phyloP scores from a whole-genome alignment of 1,140 invertebrate species.

The Zaprionus tsacasi region DNA sequence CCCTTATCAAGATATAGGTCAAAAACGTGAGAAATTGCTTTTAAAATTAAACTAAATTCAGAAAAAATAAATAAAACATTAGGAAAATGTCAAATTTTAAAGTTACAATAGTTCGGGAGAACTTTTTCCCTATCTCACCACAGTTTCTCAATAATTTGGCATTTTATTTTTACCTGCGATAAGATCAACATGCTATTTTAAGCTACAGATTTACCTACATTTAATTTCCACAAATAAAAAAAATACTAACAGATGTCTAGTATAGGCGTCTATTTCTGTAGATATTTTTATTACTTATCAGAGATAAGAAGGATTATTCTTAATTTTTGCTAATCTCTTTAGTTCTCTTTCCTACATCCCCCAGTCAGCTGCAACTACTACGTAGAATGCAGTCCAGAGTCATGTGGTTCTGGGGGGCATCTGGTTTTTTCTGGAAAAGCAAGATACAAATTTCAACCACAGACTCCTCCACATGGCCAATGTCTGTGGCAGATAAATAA shows the following conservation, averaged over 20 bases:
- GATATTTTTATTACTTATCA: neutral
- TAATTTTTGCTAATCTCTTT: neutral
- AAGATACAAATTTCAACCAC: neutral
- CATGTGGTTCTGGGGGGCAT: neutral
- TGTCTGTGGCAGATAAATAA: slow-evolving; percentile 47
- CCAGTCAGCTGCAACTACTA: neutral
- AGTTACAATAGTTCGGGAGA: neutral
- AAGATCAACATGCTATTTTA: neutral
- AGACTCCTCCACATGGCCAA: slow-evolving; percentile 52
- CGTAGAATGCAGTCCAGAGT: neutral
- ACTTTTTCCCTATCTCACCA: neutral
- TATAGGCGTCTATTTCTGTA: neutral
- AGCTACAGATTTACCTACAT: neutral
- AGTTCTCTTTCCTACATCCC: neutral
- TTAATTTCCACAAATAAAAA: slow-evolving; percentile 2
- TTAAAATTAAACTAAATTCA: too few species aligned
- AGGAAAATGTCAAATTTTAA: neutral
- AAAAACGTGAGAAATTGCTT: too few species aligned
- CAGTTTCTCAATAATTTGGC: neutral
- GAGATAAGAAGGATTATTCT: too few species aligned
- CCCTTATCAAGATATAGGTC: too few species aligned
- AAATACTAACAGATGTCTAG: neutral
- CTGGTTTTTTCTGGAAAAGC: neutral
- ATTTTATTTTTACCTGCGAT: slow-evolving; percentile 3
- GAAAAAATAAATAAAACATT: too few species aligned